Conservation (phyloP, 2,797 vertebrate genomes). For the Peromyscus eremicus region DNA sequence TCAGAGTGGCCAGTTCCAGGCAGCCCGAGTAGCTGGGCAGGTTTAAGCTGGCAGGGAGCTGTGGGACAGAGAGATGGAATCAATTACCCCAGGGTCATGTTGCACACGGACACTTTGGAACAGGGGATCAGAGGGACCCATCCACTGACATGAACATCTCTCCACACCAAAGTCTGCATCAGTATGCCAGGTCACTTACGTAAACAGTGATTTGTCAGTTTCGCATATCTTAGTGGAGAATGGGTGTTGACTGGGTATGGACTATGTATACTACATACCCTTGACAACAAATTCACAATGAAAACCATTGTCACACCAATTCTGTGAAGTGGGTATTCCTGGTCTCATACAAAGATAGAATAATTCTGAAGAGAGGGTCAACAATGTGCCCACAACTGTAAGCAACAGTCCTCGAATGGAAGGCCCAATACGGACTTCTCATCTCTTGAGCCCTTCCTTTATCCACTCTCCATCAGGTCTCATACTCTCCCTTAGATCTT, state of each 20-base stretch:
- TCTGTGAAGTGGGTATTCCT: conserved; percentile 16
- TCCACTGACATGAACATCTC: background rate
- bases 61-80: conserved; percentile 53
- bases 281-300: background rate
- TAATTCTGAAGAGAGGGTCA: background rate
- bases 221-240: background rate
- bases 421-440: background rate
- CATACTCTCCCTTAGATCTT: background rate
- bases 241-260: background rate
- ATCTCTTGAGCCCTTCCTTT: background rate
- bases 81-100: background rate
- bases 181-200: background rate
- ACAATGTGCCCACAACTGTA: background rate
- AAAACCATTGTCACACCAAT: background rate
- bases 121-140: background rate
- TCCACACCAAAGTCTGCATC: background rate
- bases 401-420: background rate
- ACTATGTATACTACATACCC: background rate
- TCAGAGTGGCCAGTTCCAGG: conserved; percentile 95
- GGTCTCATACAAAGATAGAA: background rate
- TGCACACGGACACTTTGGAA: background rate
- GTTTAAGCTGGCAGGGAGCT: conserved; percentile 95
- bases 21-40: conserved; percentile 96
- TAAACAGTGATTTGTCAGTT: background rate
- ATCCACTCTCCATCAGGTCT: background rate